These are phyloP conservation scores for Buceros bicornis DNA, from an alignment of 2,797 vertebrate species.

Conservation along the genomic window DNA sequence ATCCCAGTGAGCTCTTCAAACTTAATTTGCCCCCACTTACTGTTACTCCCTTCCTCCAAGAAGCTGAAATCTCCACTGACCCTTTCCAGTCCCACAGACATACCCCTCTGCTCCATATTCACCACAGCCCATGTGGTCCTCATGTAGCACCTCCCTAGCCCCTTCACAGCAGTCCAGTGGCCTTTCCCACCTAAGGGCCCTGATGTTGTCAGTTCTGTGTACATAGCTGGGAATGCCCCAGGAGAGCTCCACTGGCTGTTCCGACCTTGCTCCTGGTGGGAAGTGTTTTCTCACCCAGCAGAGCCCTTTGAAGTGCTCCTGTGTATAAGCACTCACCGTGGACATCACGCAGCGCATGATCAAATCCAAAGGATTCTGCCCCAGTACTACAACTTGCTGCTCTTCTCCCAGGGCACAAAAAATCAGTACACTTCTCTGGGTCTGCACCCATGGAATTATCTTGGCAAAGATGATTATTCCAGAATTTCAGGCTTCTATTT, in stretches of 20 bases:
- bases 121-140: not conserved
- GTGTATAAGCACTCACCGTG: not conserved
- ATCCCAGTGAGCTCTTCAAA: not conserved
- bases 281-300: not conserved
- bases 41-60: not conserved
- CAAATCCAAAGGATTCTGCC: not conserved
- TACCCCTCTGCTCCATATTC: not conserved
- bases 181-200: not conserved
- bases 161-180: not conserved
- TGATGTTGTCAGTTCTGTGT: not conserved
- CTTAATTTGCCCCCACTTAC: not conserved
- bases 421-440: not conserved
- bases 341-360: not conserved
- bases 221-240: not conserved
- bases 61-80: not conserved
- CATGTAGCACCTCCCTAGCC: not conserved
- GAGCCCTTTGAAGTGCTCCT: not conserved
- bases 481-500: not conserved
- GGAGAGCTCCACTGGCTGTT: not conserved
- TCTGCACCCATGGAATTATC: not conserved
- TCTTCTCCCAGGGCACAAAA: not conserved
- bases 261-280: not conserved
- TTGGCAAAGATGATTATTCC: not conserved
- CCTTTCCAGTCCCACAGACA: accelerated
- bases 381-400: not conserved